phyloP scores from a whole-genome alignment of 2,113 vertebrate species.

The Cheirogaleus medius region DNA sequence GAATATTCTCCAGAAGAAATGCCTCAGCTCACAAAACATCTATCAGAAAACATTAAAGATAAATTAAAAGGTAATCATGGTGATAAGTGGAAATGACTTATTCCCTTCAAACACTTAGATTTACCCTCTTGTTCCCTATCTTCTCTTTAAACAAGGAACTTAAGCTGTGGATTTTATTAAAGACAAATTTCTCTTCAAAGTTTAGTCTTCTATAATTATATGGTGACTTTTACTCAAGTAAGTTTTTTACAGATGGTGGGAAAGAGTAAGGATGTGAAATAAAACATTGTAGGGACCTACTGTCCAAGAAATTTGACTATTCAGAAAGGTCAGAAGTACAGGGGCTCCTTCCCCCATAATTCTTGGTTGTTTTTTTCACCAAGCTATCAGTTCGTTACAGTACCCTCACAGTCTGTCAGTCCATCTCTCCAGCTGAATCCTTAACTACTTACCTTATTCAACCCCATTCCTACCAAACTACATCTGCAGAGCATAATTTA shows the following conservation, averaged over 20 bases:
- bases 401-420: background rate
- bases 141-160: background rate
- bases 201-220: conserved; percentile 37
- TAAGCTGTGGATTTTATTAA: background rate
- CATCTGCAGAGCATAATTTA: background rate
- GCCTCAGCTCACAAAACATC: conserved; percentile 83
- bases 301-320: background rate
- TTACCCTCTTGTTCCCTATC: background rate
- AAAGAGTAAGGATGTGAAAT: conserved; percentile 20
- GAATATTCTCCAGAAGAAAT: conserved; percentile 89
- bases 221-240: conserved; percentile 18
- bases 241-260: conserved; percentile 39
- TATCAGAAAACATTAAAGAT: conserved; percentile 92
- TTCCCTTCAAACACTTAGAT: background rate
- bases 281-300: background rate
- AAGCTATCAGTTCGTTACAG: background rate
- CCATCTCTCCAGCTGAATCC: background rate
- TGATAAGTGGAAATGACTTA: background rate
- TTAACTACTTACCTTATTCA: background rate
- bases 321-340: background rate
- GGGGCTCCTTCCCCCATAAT: background rate
- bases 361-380: background rate
- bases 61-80: conserved; percentile 90
- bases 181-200: background rate
- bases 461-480: background rate